These are phyloP conservation scores for Platyscapa corneri DNA, from an alignment of 1,140 invertebrate species.

Conservation along the genomic window DNA sequence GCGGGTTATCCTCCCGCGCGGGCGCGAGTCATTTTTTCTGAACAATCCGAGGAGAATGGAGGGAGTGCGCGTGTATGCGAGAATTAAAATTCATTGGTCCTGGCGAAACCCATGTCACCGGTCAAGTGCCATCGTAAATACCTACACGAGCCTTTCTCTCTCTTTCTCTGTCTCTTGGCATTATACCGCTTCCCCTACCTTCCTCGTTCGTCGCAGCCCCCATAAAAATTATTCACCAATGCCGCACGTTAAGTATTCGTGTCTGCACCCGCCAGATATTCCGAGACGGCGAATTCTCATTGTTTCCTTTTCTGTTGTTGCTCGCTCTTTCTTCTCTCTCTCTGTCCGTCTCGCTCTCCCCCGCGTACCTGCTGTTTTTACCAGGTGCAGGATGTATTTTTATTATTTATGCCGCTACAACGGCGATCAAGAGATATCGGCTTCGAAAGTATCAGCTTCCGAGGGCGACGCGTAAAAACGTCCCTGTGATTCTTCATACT, in stretches of 20 bases:
- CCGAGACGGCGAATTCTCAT: constrained; percentile 45
- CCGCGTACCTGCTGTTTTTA: background rate
- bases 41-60: constrained; percentile 61
- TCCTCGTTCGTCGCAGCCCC: constrained; percentile 6
- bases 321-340: constrained; percentile 37
- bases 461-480: background rate
- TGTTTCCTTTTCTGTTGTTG: no score
- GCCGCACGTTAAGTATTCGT: constrained; percentile 61
- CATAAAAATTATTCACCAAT: constrained; percentile 69
- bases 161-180: constrained; percentile 47
- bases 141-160: constrained; percentile 56
- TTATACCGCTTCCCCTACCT: constrained; percentile 50
- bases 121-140: constrained; percentile 74
- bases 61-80: background rate
- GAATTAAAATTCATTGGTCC: constrained; percentile 75
- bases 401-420: constrained; percentile 38
- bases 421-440: constrained; percentile 49
- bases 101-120: constrained; percentile 72
- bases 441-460: constrained; percentile 42
- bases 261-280: constrained; percentile 34
- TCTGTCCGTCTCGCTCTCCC: background rate
- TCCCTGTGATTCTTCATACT: background rate
- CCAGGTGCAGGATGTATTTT: background rate
- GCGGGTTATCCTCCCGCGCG: constrained; percentile 18
- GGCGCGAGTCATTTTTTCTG: constrained; percentile 45